Percentiles rank a stretch among this genome's conserved stretches.
phyloP scores from a whole-genome alignment of 2,113 vertebrate genomes.

The Blennius ocellaris region DNA sequence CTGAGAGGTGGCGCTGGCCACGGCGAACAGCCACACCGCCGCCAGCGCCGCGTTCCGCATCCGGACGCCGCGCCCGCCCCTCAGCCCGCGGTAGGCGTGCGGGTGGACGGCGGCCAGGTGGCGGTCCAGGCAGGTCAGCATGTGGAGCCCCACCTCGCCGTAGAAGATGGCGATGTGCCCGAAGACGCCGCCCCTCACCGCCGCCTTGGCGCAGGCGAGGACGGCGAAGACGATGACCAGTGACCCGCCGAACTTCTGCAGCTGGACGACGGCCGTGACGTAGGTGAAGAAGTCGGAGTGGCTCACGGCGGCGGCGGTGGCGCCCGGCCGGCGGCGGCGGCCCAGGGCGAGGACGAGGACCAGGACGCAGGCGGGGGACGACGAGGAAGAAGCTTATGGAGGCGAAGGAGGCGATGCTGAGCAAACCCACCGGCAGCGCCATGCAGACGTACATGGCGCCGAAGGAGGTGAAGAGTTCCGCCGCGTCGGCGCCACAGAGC shows the following conservation, averaged over 20 bases:
- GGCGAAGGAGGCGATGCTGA: accelerated
- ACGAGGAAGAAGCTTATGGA: not conserved
- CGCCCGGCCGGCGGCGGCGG: not conserved
- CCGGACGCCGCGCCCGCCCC: not conserved
- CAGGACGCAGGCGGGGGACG: not conserved
- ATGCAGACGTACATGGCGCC: not conserved
- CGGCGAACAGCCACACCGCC: slow-evolving; percentile 2
- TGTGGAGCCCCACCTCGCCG: slow-evolving; percentile 9
- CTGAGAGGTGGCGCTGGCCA: accelerated
- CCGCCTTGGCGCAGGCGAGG: accelerated
- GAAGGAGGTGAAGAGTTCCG: not conserved
- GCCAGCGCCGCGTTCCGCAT: not conserved
- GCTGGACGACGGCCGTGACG: not conserved
- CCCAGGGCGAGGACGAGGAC: not conserved
- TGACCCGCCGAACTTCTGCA: not conserved
- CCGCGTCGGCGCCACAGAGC: too few relatives aligned
- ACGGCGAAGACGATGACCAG: not conserved
- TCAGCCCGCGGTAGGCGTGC: slow-evolving; percentile 1
- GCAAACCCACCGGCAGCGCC: not conserved
- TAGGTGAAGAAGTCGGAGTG: slow-evolving; percentile 3
- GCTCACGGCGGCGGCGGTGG: not conserved
- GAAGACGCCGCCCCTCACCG: not conserved
- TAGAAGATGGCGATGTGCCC: accelerated
- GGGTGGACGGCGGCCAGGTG: slow-evolving; percentile 31
- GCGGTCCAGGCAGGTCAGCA: slow-evolving; percentile 11